Conservation (phyloP, 2,888 invertebrate species). For the Anaspis maculata region DNA sequence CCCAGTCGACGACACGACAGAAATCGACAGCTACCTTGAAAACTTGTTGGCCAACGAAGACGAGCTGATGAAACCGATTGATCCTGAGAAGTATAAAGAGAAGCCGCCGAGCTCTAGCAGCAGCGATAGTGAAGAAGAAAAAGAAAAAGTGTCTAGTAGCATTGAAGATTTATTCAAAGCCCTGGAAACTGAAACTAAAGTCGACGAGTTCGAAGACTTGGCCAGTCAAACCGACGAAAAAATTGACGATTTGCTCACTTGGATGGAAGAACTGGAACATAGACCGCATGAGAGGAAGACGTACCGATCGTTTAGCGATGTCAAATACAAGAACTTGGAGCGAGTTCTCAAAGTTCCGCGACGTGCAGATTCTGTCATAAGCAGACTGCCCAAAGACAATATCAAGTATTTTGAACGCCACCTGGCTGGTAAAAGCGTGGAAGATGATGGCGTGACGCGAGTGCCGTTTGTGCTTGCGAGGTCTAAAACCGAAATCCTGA, state of each 20-base stretch:
- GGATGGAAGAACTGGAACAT: constrained; percentile 40
- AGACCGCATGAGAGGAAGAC: constrained; percentile 31
- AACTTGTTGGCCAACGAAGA: constrained; percentile 37
- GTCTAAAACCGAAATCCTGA: constrained; percentile 36
- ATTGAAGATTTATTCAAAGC: constrained; percentile 41
- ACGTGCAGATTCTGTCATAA: constrained; percentile 30
- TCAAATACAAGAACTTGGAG: constrained; percentile 40
- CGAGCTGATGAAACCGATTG: constrained; percentile 38
- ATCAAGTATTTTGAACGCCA: constrained; percentile 38
- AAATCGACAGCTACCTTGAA: constrained; percentile 40
- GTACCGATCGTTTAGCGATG: constrained; percentile 34
- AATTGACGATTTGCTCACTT: constrained; percentile 39
- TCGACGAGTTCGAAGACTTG: constrained; percentile 14
- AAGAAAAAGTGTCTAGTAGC: constrained; percentile 34
- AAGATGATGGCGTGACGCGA: constrained; percentile 16
- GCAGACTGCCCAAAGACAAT: constrained; percentile 37
- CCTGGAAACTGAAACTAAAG: constrained; percentile 34
- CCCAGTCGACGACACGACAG: constrained; percentile 36
- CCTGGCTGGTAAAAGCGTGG: constrained; percentile 31
- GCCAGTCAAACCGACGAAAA: constrained; percentile 30
- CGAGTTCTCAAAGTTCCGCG: constrained; percentile 32
- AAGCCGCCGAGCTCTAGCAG: constrained; percentile 11
- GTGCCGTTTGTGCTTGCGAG: constrained; percentile 26
- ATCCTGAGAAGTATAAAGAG: constrained; percentile 24
- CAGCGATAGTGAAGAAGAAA: constrained; percentile 21